These are phyloP conservation scores for Helicoverpa zea DNA, from an alignment of 1,140 invertebrate species.

Conservation along the genomic window DNA sequence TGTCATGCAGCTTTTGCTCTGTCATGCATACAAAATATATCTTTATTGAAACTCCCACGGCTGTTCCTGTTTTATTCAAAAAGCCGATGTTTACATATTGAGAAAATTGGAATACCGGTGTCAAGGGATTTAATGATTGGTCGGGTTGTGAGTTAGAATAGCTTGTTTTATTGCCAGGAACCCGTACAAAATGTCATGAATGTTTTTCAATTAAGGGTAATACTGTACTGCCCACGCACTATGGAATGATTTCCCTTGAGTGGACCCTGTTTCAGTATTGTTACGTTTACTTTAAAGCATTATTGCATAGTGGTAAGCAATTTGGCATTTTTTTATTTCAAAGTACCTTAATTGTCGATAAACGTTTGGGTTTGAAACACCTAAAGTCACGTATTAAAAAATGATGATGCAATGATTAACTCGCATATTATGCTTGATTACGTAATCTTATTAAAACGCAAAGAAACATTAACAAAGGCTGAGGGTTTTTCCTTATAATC, in stretches of 20 bases:
- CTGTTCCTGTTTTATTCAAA: conserved; percentile 30
- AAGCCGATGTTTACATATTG: conserved; percentile 10
- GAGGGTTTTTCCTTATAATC: conserved; percentile 7
- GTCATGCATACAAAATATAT: conserved; percentile 15
- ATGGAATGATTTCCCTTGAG: conserved; percentile 2
- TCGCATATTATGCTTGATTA: not conserved
- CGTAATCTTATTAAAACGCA: conserved; percentile 15
- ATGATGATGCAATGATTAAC: not conserved
- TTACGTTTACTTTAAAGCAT: not conserved
- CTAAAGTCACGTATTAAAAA: not conserved
- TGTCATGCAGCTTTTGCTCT: not conserved
- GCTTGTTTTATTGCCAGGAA: conserved; percentile 5
- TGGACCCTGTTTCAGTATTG: not conserved
- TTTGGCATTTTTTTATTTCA: not conserved
- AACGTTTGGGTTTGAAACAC: too few relatives aligned
- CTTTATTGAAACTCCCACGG: conserved; percentile 12
- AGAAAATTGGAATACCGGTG: conserved; percentile 1
- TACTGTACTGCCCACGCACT: not conserved
- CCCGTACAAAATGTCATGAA: conserved; percentile 9
- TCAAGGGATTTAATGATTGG: conserved; percentile 10
- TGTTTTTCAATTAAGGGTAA: conserved; percentile 36
- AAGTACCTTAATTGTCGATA: too few relatives aligned
- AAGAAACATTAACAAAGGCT: conserved; percentile 16
- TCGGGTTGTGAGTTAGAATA: not conserved
- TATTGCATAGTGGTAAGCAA: not conserved